These are phyloP conservation scores for Caretta caretta DNA, from an alignment of 2,113 vertebrate genomes.

Conservation along the genomic window DNA sequence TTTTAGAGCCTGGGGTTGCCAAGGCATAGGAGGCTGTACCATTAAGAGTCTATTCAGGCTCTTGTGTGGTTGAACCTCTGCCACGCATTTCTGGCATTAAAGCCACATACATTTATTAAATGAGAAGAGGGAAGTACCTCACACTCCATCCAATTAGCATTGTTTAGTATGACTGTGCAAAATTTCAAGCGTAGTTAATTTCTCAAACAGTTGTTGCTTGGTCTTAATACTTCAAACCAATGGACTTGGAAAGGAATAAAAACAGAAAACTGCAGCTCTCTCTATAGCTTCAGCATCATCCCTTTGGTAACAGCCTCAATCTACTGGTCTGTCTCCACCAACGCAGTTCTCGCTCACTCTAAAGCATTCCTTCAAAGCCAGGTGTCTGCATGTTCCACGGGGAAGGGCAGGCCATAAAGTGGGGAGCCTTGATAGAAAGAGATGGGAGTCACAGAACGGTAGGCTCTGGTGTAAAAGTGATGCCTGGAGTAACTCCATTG, in stretches of 20 bases:
- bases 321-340: neutral
- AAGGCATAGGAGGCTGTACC: neutral
- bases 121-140: neutral
- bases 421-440: neutral
- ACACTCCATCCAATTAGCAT: constrained; percentile 29
- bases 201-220: constrained; percentile 40
- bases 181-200: constrained; percentile 38
- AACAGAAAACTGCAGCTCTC: neutral
- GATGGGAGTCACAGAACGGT: constrained; percentile 28
- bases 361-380: neutral
- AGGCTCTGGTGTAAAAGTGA: constrained; percentile 32
- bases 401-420: constrained; percentile 2
- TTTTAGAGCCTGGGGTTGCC: neutral
- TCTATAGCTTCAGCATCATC: neutral
- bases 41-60: neutral
- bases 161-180: constrained; percentile 28
- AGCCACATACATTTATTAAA: constrained; percentile 45
- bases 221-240: constrained; percentile 25
- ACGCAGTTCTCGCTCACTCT: neutral
- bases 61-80: neutral
- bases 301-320: neutral
- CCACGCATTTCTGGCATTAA: neutral
- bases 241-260: neutral
- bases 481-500: neutral
- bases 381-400: neutral